Evolutionary conservation across 2,888 invertebrate genomes (phyloP).

Genomic region (Drosophila greeni): DNA sequence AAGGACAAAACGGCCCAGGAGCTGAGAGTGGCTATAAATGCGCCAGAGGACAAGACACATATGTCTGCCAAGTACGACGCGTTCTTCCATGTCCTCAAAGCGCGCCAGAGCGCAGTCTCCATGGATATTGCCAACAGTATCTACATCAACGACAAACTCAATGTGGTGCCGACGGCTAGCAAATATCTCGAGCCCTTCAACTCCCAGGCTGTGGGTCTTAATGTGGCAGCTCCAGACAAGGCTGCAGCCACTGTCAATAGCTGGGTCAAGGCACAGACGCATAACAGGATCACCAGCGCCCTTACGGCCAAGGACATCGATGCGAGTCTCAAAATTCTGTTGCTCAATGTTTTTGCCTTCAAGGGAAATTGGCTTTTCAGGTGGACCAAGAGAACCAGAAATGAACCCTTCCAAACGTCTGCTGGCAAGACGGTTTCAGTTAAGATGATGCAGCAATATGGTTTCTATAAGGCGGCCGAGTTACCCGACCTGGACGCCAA

Average conservation of each 20-base stretch:
- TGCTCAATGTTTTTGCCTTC: neutral
- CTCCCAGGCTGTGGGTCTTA: neutral
- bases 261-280: neutral
- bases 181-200: neutral
- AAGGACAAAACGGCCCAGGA: neutral
- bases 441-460: neutral
- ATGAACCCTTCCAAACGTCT: neutral
- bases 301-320: neutral
- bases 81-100: neutral
- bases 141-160: neutral
- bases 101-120: neutral
- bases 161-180: neutral
- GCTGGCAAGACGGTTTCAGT: neutral
- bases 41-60: accelerated
- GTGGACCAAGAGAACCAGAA: neutral
- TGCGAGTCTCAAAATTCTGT: neutral
- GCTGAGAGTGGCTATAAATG: neutral
- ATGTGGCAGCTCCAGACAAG: neutral
- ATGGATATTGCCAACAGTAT: neutral
- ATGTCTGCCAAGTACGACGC: neutral
- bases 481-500: neutral
- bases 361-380: neutral
- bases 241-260: neutral
- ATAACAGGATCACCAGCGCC: neutral
- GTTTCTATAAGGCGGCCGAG: neutral